Percentiles rank a stretch among this genome's conserved stretches.
These are phyloP conservation scores for Okamejei kenojei DNA, from an alignment of 2,797 vertebrate genomes.

Conservation along the genomic window DNA sequence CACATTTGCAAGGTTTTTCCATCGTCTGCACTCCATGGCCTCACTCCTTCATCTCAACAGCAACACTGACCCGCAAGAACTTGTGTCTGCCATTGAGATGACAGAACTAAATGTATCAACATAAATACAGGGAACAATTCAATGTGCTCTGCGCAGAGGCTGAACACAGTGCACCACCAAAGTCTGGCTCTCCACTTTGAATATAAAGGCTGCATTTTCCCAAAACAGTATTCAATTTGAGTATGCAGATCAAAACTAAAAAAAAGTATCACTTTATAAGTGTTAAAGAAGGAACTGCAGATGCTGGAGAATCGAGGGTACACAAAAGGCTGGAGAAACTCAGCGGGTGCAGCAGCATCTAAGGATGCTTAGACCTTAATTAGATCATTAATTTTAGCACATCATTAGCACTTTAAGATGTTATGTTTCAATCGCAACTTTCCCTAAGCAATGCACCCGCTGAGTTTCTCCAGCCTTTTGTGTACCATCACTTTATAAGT, in stretches of 20 bases:
- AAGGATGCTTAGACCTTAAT: too few species aligned
- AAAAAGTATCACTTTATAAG: neutral
- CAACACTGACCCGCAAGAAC: neutral
- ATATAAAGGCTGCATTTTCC: neutral
- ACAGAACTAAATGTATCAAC: neutral
- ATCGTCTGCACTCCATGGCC: neutral
- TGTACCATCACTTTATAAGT: neutral
- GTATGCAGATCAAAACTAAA: neutral
- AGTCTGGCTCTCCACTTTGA: neutral
- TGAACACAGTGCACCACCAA: neutral
- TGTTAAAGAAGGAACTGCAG: too few species aligned
- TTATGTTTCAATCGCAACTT: too few species aligned
- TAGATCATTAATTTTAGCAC: too few species aligned
- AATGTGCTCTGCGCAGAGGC: neutral
- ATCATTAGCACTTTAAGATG: too few species aligned
- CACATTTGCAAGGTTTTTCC: neutral
- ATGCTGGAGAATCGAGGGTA: too few species aligned
- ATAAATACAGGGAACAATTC: neutral
- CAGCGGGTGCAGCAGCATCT: too few species aligned
- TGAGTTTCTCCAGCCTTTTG: too few species aligned
- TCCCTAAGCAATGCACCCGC: too few species aligned
- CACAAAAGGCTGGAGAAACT: too few species aligned
- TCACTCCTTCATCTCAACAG: neutral
- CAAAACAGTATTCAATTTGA: neutral
- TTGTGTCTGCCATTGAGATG: neutral